Base-by-base conservation (phyloP, 2,888 invertebrate species). In the Ichneumoninae sp. region DNA sequence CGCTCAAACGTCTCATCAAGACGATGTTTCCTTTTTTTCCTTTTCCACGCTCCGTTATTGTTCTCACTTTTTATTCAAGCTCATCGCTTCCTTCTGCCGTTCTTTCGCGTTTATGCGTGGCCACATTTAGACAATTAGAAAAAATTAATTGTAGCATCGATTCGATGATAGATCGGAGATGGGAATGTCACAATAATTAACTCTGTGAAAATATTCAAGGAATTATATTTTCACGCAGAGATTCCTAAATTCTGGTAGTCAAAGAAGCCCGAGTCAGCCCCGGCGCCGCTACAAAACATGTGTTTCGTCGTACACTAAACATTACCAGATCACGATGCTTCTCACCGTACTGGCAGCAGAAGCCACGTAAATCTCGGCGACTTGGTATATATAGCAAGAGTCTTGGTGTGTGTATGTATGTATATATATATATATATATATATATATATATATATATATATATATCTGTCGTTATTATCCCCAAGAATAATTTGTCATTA, bases 261-360 rank as follows among this genome's bases (percentile, higher is more conserved):
- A 30, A 70, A n/a, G 26, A 47, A 69, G 50, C 52, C 10, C 36
- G 50, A 36, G 63, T 65, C 65, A 40, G 40, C 22, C 65, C 30
- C 66, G 54, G 19, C 76, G 76, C 82, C 77, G 76, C 57, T 66
- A 40, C 3, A 54, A 54, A 77, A 71, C 65, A 77, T 71, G 66
- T 76, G 47, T 71, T 81, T 81, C 71, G 54, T 33, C 74, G 47
- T 77, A 57, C 71, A 36, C 57, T 54, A 40, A 70, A 65, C 70
- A 54, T 65, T 69, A 63, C 76, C 76, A 65, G 50, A 76, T 70
- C 16, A 26, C 63, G 65, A 40, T 65, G 19, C 10, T 71, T 81
- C 70, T 50, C 65, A 65, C n/a, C 40, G 80, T 30, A 33, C 63
- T 65, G 13, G 47, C 30, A 13, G 8, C n/a, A 7, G 52, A 33